Evolutionary conservation across 30 jellyfish, hydroid and myxozoan genomes (phyloP).

Genomic region (Aurelia sp.): DNA sequence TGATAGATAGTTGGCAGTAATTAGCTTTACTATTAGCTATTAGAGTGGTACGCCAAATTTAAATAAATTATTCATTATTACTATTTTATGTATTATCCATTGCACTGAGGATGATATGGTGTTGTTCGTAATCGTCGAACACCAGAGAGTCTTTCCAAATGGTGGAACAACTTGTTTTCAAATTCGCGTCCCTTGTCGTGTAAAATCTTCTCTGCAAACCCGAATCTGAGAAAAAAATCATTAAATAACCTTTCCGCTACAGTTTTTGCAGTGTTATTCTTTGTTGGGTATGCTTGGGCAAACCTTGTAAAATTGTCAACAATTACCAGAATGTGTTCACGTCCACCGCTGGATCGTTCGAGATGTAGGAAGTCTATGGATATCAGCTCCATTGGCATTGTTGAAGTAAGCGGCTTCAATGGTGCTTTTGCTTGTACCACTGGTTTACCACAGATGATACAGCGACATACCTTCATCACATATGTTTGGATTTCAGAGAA

Average conservation of each 20-base stretch:
- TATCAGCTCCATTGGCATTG: conserved; percentile 3
- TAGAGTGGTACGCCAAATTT: no score
- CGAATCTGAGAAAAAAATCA: conserved; percentile 28
- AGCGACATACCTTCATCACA: no score
- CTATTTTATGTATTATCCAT: no score
- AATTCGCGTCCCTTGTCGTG: conserved; percentile 44
- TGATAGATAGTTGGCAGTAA: no score
- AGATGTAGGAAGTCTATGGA: conserved; percentile 13
- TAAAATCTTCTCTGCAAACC: conserved; percentile 7
- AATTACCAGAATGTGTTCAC: conserved; percentile 19
- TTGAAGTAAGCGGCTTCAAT: no score
- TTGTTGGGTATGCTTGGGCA: conserved; percentile 26
- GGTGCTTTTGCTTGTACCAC: no score
- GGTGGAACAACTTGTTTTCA: conserved; percentile 10
- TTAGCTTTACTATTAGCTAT: no score
- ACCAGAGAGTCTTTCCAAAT: neutral
- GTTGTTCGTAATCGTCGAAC: conserved; percentile 8
- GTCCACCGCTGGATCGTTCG: conserved; percentile 10
- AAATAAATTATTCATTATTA: no score
- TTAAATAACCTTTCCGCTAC: conserved; percentile 8
- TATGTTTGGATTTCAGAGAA: no score
- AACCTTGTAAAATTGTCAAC: conserved; percentile 26
- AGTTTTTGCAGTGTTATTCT: neutral
- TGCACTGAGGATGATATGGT: conserved; percentile 13
- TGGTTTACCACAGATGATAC: neutral